Base-by-base conservation (phyloP, 2,113 vertebrate genomes). In the Pica pica region DNA sequence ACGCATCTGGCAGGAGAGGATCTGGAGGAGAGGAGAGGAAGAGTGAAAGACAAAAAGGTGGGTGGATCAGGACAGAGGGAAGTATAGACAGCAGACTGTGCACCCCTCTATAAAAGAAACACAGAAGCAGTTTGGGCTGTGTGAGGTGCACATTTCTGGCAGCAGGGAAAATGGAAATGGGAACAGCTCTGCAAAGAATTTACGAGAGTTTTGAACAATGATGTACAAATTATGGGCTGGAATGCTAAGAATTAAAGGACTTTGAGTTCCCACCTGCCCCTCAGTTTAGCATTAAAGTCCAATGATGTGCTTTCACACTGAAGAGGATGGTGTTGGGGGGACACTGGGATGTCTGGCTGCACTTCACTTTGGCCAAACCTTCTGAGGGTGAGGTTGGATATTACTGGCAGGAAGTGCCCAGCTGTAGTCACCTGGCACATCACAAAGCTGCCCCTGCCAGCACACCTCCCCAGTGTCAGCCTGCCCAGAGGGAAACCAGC, bases 101-200 rank as follows among this genome's bases (percentile, higher is more conserved):
- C 24, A 50, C 39, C 57, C 44, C 42, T 82, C 31, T 46, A 8
- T 24, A 75, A 76, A 91, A 59, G 75, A 95, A 87, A 79, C 18
- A 56, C 22, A 46, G 69, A 76, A 85, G 65, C 46, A 69, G 49
- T 55, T 69, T 76, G 61, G 61, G 33, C 56, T 93, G 31, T 68
- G 61, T 46, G 30, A 81, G 74, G 33, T 79, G 39, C 49, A 52
- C 20, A 10, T 76, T 94, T 83, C 63, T 85, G 63, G 73, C 55
- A 87, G 42, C 41, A 82, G 61, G 64, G 77, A 79, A 91, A 96
- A 88, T 78, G n/a, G 57, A 92, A 90, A 80, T 59, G 52, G 56
- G 56, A 92, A 87, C 5, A 56, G 55, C 47, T 80, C n/a, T 18
- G 19, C 41, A 76, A 94, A 87, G 49, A 95, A 83, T 86, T 83